Base-by-base conservation (phyloP, 2,888 invertebrate genomes). In the Nasonia oneida region DNA sequence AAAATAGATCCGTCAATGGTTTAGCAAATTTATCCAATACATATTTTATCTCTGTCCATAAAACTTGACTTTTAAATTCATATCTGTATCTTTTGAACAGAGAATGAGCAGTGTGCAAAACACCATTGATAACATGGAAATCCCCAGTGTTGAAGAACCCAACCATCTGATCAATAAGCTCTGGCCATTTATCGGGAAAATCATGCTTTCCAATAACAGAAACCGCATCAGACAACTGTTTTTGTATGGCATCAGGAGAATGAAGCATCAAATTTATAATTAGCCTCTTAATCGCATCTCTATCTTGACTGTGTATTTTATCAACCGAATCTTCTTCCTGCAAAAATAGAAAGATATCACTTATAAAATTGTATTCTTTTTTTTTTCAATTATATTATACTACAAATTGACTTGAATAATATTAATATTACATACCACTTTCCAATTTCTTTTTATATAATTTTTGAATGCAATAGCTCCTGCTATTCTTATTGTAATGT, bases 11-110 rank as follows among this genome's bases (percentile, higher is more conserved):
- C 0, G 99, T 99, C 64, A 99, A 95, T 0, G 99, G 98, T 90
- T 97, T 96, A 0, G 99, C 98, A 94, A 99, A 97, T 90, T 97
- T 97, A 86, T 98, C 98, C 88, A 99, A 94, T 0, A 99, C 99
- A 94, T 97, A 97, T 93, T 99, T 99, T 87, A 99, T 99, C 94
- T 99, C 99, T 80, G 96, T 96, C 99, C 99, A 99, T 3, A 99
- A 94, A 86, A 96, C 95, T 92, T 99, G 97, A 0, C 99, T 98
- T 93, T 99, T 98, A 93, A 98, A 98, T 94, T 99, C 99, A 91
- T 96, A 98, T 78, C 99, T 95, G 94, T 99, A 99, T 89, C 98
- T 96, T 93, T 98, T 98, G 94, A 99, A 99, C 1, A 99, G 94
- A 0, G 99, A 99, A 94, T 99, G 98, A 0, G 98, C 99, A 0